A percentile compares a stretch with the other conserved stretches of the same genome.
Evolutionary conservation across 2,797 vertebrate genomes (phyloP).

Genomic region (Helarctos malayanus): DNA sequence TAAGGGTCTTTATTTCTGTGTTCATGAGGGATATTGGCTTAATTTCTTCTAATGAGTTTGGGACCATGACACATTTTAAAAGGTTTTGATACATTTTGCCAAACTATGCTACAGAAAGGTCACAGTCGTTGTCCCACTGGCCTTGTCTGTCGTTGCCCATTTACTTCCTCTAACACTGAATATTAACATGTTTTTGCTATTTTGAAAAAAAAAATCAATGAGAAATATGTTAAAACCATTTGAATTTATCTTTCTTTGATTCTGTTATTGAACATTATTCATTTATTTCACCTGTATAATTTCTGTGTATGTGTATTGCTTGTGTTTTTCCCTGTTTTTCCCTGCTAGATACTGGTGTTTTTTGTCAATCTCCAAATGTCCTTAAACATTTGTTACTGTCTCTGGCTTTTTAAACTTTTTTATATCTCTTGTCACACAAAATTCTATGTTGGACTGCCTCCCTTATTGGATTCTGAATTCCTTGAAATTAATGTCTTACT

Average conservation of each 20-base stretch:
- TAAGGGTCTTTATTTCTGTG: slow-evolving; percentile 20
- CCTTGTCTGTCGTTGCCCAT: neutral
- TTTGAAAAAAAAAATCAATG: neutral
- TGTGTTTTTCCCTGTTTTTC: neutral
- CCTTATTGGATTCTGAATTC: neutral
- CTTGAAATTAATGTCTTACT: slow-evolving; percentile 1
- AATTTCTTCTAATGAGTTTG: neutral
- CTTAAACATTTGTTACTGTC: neutral
- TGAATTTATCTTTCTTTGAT: neutral
- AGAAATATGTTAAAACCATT: neutral
- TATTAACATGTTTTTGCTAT: neutral
- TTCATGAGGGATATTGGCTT: slow-evolving; percentile 2
- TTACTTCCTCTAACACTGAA: neutral
- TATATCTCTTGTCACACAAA: neutral
- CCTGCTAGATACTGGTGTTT: neutral
- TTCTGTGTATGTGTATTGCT: neutral
- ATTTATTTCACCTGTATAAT: neutral
- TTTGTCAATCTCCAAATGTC: neutral
- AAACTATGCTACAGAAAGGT: neutral
- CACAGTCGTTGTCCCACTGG: neutral
- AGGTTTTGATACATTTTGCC: slow-evolving; percentile 11
- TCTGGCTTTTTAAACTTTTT: neutral
- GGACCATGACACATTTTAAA: slow-evolving; percentile 5
- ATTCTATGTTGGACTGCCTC: neutral
- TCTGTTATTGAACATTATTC: neutral